Conservation (phyloP, 2,888 invertebrate genomes). For the Lamellibrachia satsuma region DNA sequence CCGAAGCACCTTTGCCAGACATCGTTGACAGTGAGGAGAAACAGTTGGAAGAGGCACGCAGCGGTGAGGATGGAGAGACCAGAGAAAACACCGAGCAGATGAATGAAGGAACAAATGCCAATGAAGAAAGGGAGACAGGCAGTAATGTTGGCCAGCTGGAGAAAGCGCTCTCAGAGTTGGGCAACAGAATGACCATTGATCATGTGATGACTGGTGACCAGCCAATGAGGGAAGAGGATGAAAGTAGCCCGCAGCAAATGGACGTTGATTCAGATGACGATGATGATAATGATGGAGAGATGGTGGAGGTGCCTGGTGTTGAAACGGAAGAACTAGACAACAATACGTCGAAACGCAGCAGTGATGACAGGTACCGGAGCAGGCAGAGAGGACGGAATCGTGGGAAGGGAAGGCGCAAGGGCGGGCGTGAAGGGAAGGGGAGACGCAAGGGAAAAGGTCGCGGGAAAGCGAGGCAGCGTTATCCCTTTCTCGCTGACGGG, state of each 20-base stretch:
- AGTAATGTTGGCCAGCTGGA: not conserved
- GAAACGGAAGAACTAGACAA: not conserved
- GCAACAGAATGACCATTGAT: not conserved
- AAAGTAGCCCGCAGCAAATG: not conserved
- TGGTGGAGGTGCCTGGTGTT: not conserved
- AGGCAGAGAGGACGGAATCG: slow-evolving; percentile 4
- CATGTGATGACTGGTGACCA: not conserved
- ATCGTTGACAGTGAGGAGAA: not conserved
- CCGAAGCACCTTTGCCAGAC: not conserved
- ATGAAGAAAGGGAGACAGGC: not conserved
- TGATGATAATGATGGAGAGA: not conserved
- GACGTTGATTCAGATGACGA: not conserved
- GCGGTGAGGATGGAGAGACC: not conserved
- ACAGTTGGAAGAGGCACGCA: not conserved
- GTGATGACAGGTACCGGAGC: not conserved
- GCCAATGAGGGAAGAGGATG: not conserved
- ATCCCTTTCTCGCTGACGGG: not conserved
- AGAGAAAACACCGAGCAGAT: not conserved
- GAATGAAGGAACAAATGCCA: not conserved
- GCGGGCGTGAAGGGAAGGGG: not conserved
- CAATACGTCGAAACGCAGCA: not conserved
- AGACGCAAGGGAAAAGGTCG: not conserved
- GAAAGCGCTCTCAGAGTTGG: not conserved
- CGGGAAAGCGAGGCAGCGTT: not conserved
- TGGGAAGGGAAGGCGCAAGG: not conserved